phyloP scores from a whole-genome alignment of 2,797 vertebrate species.

The Falco concolor region DNA sequence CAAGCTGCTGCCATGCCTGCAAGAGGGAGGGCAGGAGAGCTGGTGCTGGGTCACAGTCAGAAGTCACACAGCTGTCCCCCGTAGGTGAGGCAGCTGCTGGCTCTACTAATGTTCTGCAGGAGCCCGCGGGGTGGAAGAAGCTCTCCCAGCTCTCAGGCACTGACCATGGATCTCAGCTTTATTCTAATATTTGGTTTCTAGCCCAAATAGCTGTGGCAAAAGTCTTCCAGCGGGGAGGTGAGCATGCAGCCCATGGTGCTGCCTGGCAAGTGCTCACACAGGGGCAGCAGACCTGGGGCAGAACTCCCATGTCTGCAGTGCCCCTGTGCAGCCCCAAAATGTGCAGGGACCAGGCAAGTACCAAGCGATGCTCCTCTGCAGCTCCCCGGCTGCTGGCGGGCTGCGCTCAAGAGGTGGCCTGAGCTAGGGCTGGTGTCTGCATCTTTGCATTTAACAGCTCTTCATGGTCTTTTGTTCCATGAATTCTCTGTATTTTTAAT shows the following conservation, averaged over 20 bases:
- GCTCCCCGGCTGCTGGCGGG: rapidly evolving
- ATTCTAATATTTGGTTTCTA: neutral
- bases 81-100: neutral
- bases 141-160: neutral
- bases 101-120: neutral
- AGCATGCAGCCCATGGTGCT: rapidly evolving
- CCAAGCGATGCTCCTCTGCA: neutral
- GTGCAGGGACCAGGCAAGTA: neutral
- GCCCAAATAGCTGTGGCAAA: neutral
- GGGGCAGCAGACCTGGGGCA: neutral
- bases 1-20: neutral
- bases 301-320: neutral
- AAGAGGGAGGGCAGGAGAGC: neutral
- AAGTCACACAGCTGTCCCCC: neutral
- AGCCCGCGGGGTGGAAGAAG: rapidly evolving
- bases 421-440: neutral
- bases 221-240: neutral
- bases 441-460: neutral
- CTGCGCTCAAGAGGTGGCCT: neutral
- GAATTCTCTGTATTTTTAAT: neutral
- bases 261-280: rapidly evolving
- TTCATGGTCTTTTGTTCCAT: neutral
- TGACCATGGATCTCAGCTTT: neutral
- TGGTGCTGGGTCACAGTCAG: neutral
- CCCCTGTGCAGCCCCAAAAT: neutral